Percentiles rank a stretch among this genome's conserved stretches.
These are phyloP conservation scores for Sarcophaga caerulescens DNA, from an alignment of 2,888 invertebrate genomes.

Conservation along the genomic window DNA sequence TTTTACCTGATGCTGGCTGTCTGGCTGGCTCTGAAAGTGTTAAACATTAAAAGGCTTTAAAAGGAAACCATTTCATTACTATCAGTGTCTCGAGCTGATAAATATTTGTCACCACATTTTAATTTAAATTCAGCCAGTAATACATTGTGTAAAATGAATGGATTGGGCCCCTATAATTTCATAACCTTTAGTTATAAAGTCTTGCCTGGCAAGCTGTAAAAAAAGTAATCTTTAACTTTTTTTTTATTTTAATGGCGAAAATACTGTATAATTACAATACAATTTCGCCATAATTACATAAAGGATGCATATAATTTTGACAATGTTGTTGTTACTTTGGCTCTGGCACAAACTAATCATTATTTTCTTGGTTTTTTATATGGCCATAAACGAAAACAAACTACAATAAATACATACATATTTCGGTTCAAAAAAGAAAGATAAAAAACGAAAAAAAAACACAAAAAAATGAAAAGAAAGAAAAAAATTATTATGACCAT, in stretches of 20 bases:
- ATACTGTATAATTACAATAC: slow-evolving; percentile 41
- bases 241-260: neutral
- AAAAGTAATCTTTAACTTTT: neutral
- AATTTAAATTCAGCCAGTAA: slow-evolving; percentile 19
- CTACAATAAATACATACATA: neutral
- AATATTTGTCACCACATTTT: slow-evolving; percentile 60
- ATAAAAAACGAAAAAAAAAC: neutral
- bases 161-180: slow-evolving; percentile 50
- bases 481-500: slow-evolving; percentile 20
- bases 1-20: slow-evolving; percentile 23
- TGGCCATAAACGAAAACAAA: neutral
- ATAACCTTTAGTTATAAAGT: slow-evolving; percentile 14
- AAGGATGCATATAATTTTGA: slow-evolving; percentile 57
- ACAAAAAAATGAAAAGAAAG: slow-evolving; percentile 17
- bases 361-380: slow-evolving; percentile 9
- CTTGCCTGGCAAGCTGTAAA: neutral
- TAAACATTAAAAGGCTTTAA: slow-evolving; percentile 49
- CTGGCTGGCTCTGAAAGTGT: slow-evolving; percentile 41
- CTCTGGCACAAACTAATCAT: slow-evolving; percentile 27
- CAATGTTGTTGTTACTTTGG: slow-evolving; percentile 42
- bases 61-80: neutral
- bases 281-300: slow-evolving; percentile 58
- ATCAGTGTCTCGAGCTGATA: slow-evolving; percentile 34
- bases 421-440: neutral
- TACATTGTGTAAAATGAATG: neutral